Evolutionary conservation across 1,140 invertebrate species (phyloP).

Genomic region (Sinella curviseta): DNA sequence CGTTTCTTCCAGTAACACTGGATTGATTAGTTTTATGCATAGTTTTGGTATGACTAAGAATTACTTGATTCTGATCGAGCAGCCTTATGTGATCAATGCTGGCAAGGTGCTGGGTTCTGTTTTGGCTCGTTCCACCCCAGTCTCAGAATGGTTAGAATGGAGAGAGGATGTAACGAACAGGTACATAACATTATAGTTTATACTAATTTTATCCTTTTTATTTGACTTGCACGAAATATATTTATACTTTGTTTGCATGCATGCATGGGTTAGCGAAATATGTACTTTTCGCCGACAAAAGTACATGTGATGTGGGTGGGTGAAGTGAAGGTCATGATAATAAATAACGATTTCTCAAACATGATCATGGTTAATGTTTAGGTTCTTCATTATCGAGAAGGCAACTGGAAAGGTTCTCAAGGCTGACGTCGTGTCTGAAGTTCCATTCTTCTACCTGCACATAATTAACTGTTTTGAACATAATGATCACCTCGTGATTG

Average conservation of each 20-base stretch:
- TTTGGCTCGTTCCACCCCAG: conserved; percentile 7
- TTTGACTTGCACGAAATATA: no score
- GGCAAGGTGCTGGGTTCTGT: conserved; percentile 29
- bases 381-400: conserved; percentile 57
- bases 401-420: conserved; percentile 55
- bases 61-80: conserved; percentile 60
- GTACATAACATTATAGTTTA: no score
- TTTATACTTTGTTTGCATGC: no score
- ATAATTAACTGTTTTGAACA: conserved; percentile 62
- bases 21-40: conserved; percentile 52
- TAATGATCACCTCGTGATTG: conserved; percentile 53
- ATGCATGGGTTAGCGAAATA: no score
- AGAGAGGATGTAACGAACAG: background rate
- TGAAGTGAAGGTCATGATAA: no score
- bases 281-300: no score
- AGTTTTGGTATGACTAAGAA: conserved; percentile 62
- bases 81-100: conserved; percentile 50
- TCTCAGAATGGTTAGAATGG: conserved; percentile 15
- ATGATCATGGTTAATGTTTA: no score
- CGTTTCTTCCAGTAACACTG: background rate
- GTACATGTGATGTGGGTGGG: no score
- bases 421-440: conserved; percentile 53
- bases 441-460: conserved; percentile 61
- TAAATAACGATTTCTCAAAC: no score
- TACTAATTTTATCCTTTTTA: no score